A percentile compares a stretch with the other conserved stretches of the same genome.
These are phyloP conservation scores for Melitaea cinxia DNA, from an alignment of 1,140 invertebrate species.

Conservation along the genomic window DNA sequence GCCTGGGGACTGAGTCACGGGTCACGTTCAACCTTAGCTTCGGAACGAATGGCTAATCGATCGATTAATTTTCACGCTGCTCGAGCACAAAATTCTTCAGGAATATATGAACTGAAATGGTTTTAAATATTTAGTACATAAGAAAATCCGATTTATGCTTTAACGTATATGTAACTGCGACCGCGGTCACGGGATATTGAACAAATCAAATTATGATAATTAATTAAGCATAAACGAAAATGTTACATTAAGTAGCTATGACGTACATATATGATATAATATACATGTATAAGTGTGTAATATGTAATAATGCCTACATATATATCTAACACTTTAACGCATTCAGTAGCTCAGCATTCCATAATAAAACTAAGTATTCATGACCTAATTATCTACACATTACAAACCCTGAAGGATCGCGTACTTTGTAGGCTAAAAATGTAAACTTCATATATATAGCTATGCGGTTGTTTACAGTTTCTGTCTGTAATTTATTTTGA, in stretches of 20 bases:
- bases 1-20: constrained; percentile 58
- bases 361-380: background rate
- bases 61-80: constrained; percentile 75
- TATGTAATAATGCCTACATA: too few species aligned
- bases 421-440: background rate
- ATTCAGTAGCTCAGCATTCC: background rate
- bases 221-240: background rate
- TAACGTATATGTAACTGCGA: constrained; percentile 19
- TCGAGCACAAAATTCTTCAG: constrained; percentile 64
- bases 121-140: constrained; percentile 38
- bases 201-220: background rate
- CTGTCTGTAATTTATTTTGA: too few species aligned
- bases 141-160: constrained; percentile 23
- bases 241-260: background rate
- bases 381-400: background rate
- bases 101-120: constrained; percentile 42
- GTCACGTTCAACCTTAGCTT: constrained; percentile 70
- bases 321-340: background rate
- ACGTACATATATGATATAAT: too few species aligned
- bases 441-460: too few species aligned
- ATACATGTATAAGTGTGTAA: too few species aligned
- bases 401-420: background rate
- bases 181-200: background rate
- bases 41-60: constrained; percentile 74
- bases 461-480: too few species aligned